Conservation (phyloP, 1,140 invertebrate genomes). For the Drosophila oshimai region DNA sequence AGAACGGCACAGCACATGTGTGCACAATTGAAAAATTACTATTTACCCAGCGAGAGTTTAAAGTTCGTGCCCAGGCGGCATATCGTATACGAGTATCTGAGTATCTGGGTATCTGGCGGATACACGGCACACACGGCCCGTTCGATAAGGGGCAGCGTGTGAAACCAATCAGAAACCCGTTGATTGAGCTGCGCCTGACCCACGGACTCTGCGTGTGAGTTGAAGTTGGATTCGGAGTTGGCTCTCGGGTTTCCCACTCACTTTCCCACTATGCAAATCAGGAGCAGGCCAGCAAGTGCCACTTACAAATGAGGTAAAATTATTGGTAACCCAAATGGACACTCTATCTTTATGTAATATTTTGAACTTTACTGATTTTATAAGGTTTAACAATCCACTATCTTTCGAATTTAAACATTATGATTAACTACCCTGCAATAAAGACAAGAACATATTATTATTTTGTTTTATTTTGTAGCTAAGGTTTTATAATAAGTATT, state of each 20-base stretch:
- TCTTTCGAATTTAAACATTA: too few relatives aligned
- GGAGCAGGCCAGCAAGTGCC: slow-evolving; percentile 20
- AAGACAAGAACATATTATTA: too few relatives aligned
- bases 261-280: slow-evolving; percentile 35
- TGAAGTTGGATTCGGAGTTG: not conserved
- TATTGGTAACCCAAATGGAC: too few relatives aligned
- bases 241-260: slow-evolving; percentile 14
- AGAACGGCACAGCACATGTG: slow-evolving; percentile 19
- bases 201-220: not conserved
- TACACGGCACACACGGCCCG: slow-evolving; percentile 22
- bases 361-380: too few relatives aligned
- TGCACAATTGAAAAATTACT: slow-evolving; percentile 68
- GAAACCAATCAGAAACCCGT: slow-evolving; percentile 64
- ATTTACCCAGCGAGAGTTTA: slow-evolving; percentile 71
- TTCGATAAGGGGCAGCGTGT: slow-evolving; percentile 72
- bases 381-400: too few relatives aligned
- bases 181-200: slow-evolving; percentile 44
- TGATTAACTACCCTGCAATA: too few relatives aligned
- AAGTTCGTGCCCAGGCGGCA: slow-evolving; percentile 59
- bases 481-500: too few relatives aligned
- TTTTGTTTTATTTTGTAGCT: too few relatives aligned
- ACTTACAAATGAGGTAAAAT: not conserved
- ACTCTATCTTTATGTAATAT: too few relatives aligned
- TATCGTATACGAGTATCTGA: too few relatives aligned
- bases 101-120: slow-evolving; percentile 48